Evolutionary conservation across 2,888 invertebrate species (phyloP).

Genomic region (Hypercompe scribonia): DNA sequence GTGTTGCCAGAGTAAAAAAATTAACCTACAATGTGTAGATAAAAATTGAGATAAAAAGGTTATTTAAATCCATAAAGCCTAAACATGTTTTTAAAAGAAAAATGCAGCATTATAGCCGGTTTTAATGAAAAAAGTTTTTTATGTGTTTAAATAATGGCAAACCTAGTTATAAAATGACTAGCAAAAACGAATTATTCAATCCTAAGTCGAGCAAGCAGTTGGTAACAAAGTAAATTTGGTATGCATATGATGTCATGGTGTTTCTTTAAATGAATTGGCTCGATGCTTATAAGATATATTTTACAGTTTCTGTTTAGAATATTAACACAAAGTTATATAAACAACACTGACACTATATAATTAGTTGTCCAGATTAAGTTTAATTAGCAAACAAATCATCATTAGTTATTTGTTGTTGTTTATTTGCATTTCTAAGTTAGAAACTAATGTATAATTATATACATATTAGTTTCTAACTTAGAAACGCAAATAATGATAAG

Average conservation of each 20-base stretch:
- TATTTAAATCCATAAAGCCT: background rate
- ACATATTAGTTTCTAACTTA: too few relatives aligned
- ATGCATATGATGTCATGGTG: background rate
- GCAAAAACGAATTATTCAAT: background rate
- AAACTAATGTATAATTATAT: too few relatives aligned
- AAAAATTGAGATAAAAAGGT: background rate
- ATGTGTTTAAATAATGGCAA: too few relatives aligned
- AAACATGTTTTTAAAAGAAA: too few relatives aligned
- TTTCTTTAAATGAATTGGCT: background rate
- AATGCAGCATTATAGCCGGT: too few relatives aligned
- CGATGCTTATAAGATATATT: background rate
- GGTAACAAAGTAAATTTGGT: background rate
- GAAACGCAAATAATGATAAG: background rate
- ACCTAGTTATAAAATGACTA: background rate
- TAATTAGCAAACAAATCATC: background rate
- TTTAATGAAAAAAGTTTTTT: too few relatives aligned
- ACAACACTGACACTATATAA: background rate
- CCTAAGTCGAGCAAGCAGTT: background rate
- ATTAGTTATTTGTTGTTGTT: too few relatives aligned
- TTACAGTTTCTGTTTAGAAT: background rate
- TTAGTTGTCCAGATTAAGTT: background rate
- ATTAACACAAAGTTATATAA: background rate
- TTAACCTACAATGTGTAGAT: background rate
- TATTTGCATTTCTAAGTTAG: too few relatives aligned
- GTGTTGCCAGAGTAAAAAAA: background rate